phyloP scores from a whole-genome alignment of 92 coral and sea anemone species.

The Zoanthus solanderi region DNA sequence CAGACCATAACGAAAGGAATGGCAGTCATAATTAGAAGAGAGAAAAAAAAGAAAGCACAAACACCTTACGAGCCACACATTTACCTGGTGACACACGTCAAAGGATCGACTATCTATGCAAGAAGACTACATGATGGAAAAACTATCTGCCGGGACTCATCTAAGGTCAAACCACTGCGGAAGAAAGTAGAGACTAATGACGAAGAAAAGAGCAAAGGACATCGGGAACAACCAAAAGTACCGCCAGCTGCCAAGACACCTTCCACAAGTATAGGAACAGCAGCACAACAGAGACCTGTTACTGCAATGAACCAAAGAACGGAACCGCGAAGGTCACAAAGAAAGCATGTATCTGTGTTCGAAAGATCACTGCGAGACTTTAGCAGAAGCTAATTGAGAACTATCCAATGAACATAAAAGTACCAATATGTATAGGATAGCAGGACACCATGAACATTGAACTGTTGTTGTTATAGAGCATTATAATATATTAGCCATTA shows the following conservation, averaged over 20 bases:
- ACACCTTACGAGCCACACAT: constrained; percentile 69
- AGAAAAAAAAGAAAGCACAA: constrained; percentile 47
- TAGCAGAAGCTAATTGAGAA: too few species aligned
- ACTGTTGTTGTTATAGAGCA: too few species aligned
- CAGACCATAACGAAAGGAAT: constrained; percentile 20
- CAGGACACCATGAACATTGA: too few species aligned
- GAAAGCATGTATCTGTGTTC: not conserved
- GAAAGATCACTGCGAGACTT: too few species aligned
- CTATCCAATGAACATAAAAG: too few species aligned
- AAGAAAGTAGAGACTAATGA: constrained; percentile 21
- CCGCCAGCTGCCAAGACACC: constrained; percentile 17
- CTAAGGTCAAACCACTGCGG: constrained; percentile 51
- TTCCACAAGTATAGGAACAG: constrained; percentile 1
- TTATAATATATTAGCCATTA: too few species aligned
- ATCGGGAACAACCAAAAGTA: not conserved
- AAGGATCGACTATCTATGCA: constrained; percentile 68
- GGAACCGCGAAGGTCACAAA: not conserved
- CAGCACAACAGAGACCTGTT: not conserved
- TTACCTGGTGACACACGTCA: constrained; percentile 51
- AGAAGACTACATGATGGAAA: constrained; percentile 62
- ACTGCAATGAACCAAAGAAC: not conserved
- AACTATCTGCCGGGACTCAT: constrained; percentile 58
- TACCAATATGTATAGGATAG: too few species aligned
- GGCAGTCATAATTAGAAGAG: constrained; percentile 40
- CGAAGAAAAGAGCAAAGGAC: constrained; percentile 18